Evolutionary conservation across 2,797 vertebrate genomes (phyloP).

Genomic region (Percopsis omiscomaycus): DNA sequence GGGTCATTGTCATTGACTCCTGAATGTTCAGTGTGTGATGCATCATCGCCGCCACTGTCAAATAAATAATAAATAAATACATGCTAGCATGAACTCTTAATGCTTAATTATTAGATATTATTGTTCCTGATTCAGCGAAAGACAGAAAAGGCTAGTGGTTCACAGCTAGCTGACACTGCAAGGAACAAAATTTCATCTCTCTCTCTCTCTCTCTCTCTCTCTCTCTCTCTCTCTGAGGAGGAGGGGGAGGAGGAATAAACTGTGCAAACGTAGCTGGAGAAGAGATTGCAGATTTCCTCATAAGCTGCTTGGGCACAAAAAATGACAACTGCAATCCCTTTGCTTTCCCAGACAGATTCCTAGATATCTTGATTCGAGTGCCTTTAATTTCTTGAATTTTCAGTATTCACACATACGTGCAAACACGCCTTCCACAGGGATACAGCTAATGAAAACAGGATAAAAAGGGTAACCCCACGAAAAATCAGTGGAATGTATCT

Average conservation of each 20-base stretch:
- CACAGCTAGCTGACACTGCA: conserved; percentile 23
- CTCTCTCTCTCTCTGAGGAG: too few species aligned
- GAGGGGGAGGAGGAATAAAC: conserved; percentile 49
- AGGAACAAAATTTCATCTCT: conserved; percentile 38
- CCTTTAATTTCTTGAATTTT: neutral
- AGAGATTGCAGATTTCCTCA: conserved; percentile 52
- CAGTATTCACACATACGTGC: conserved; percentile 8
- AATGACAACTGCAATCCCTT: conserved; percentile 48
- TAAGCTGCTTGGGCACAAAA: conserved; percentile 64
- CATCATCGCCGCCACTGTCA: too few species aligned
- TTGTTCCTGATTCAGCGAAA: neutral
- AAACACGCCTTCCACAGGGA: conserved; percentile 25
- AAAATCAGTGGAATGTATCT: conserved; percentile 63
- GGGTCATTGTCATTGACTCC: too few species aligned
- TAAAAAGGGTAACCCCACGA: conserved; percentile 44
- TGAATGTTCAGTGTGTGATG: too few species aligned
- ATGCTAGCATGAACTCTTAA: neutral
- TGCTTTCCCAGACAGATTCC: conserved; percentile 32
- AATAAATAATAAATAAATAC: neutral
- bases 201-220: conserved; percentile 13
- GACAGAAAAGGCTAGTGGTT: conserved; percentile 30
- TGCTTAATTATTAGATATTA: conserved; percentile 2
- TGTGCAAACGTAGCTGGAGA: conserved; percentile 38
- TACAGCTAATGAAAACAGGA: conserved; percentile 33
- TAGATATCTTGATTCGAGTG: conserved; percentile 40